Percentiles rank a stretch among this genome's conserved stretches.
Evolutionary conservation across 1,140 invertebrate genomes (phyloP).

Genomic region (Thrips palmi): DNA sequence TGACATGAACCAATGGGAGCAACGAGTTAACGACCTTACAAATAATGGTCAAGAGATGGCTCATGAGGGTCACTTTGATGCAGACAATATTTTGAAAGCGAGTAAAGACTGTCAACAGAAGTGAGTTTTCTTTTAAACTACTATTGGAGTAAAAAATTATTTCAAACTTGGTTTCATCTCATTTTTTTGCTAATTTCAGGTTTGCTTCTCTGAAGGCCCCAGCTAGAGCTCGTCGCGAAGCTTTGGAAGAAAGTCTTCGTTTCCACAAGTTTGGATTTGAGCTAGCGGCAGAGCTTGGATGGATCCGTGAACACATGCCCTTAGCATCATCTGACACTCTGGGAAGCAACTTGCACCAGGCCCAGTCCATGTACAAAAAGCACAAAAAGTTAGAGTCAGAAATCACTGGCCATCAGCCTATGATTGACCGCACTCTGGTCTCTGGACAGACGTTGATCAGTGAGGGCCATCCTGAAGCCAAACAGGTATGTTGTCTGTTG

Average conservation of each 20-base stretch:
- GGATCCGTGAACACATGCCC: conserved; percentile 81
- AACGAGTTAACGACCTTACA: conserved; percentile 54
- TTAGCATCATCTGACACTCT: conserved; percentile 55
- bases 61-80: conserved; percentile 85
- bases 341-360: conserved; percentile 74
- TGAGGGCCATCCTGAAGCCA: conserved; percentile 53
- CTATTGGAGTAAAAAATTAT: conserved; percentile 1
- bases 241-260: conserved; percentile 65
- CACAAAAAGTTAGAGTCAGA: conserved; percentile 81
- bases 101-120: conserved; percentile 56
- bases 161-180: conserved; percentile 6
- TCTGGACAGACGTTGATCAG: conserved; percentile 49
- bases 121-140: conserved; percentile 18
- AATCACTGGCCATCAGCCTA: conserved; percentile 59
- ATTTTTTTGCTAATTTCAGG: conserved; percentile 17
- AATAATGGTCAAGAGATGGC: conserved; percentile 74
- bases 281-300: conserved; percentile 81
- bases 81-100: conserved; percentile 60
- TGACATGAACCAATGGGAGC: conserved; percentile 59
- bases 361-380: conserved; percentile 81
- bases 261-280: conserved; percentile 92
- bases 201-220: conserved; percentile 43
- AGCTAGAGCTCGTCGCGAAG: conserved; percentile 42
- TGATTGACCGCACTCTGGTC: conserved; percentile 62
- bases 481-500: conserved; percentile 33